Conservation (phyloP, 2,797 vertebrate genomes). For the Manis javanica region DNA sequence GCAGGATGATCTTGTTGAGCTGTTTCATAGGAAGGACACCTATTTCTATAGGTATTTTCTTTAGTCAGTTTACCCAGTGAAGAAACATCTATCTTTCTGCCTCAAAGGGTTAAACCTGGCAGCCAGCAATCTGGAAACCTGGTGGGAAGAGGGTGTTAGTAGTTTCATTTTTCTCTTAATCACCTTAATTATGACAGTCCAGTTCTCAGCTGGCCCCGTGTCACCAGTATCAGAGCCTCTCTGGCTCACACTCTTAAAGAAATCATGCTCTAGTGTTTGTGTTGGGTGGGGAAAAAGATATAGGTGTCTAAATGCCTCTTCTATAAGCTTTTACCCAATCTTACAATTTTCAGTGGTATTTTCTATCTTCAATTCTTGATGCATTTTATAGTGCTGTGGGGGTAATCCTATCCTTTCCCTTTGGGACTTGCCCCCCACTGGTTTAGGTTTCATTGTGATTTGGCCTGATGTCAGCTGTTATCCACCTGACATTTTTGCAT, state of each 20-base stretch:
- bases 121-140: background rate
- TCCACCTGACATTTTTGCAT: background rate
- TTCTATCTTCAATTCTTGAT: background rate
- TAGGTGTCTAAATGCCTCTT: background rate
- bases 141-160: background rate
- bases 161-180: background rate
- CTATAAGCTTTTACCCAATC: background rate
- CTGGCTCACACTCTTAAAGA: background rate
- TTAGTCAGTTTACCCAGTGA: background rate
- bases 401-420: background rate
- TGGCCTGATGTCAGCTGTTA: background rate
- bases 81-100: background rate
- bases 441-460: background rate
- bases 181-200: background rate
- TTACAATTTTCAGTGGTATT: background rate
- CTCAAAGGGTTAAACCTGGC: background rate
- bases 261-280: background rate
- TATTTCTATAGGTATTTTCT: background rate
- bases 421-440: background rate
- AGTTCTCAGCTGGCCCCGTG: background rate
- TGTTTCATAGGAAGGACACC: background rate
- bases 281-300: background rate
- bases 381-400: background rate
- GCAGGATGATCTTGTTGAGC: background rate
- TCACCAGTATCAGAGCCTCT: background rate